Percentiles rank a stretch among this genome's conserved stretches.
phyloP scores from a whole-genome alignment of 2,113 vertebrate species.

The Anser brachyrhynchus region DNA sequence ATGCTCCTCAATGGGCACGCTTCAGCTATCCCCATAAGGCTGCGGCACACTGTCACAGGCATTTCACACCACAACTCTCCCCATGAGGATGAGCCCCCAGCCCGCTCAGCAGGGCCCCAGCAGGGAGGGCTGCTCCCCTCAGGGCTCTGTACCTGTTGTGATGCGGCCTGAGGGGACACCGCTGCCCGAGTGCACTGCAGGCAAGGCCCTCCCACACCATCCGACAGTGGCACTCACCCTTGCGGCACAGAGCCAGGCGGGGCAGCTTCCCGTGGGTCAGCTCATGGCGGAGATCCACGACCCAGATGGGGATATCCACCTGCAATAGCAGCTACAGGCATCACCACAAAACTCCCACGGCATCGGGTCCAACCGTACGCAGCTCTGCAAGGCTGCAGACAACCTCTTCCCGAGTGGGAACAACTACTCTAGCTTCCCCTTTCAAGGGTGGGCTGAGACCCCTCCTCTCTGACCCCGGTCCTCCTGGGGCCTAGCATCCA shows the following conservation, averaged over 20 bases:
- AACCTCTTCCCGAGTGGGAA: background rate
- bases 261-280: conserved; percentile 92
- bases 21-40: background rate
- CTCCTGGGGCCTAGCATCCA: background rate
- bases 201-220: rapidly evolving
- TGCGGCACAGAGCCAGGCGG: conserved; percentile 85
- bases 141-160: background rate
- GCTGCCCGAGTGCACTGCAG: rapidly evolving
- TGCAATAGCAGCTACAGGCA: background rate
- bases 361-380: rapidly evolving
- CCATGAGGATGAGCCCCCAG: rapidly evolving
- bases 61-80: background rate
- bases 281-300: conserved; percentile 91
- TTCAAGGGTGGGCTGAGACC: background rate
- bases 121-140: background rate
- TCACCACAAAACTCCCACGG: background rate
- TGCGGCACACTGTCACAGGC: rapidly evolving
- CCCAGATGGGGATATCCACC: conserved; percentile 93
- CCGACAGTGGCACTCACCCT: conserved; percentile 74
- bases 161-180: background rate
- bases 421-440: background rate
- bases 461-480: background rate
- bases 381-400: background rate
- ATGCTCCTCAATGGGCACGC: rapidly evolving
- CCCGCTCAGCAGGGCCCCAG: background rate